Evolutionary conservation across 1,140 invertebrate genomes (phyloP).

Genomic region (Bombus vancouverensis): DNA sequence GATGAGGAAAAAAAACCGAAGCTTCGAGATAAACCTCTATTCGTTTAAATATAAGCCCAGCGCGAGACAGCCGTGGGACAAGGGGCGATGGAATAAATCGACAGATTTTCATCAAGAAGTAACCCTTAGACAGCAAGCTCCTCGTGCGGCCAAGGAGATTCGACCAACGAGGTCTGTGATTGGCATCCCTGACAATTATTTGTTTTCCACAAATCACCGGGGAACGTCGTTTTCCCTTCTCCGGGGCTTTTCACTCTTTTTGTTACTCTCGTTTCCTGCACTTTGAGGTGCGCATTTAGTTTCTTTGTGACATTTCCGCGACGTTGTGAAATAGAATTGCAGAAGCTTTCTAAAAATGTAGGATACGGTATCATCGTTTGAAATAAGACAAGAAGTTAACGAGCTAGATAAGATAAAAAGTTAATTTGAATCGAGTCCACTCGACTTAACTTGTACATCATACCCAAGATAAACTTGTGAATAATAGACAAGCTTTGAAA

Average conservation of each 20-base stretch:
- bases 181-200: constrained; percentile 71
- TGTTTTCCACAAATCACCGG: constrained; percentile 70
- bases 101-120: constrained; percentile 65
- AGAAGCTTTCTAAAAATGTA: no score
- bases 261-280: neutral
- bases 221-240: constrained; percentile 30
- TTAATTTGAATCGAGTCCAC: no score
- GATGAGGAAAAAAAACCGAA: neutral
- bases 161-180: constrained; percentile 65
- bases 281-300: neutral
- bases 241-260: neutral
- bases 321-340: neutral
- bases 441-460: no score
- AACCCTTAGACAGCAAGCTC: constrained; percentile 24
- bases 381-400: no score
- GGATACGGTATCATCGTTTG: no score
- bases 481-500: no score
- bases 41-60: constrained; percentile 50
- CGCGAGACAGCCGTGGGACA: constrained; percentile 28
- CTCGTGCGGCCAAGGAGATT: neutral
- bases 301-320: constrained; percentile 38
- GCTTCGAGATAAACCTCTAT: constrained; percentile 33
- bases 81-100: constrained; percentile 63
- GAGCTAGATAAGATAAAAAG: no score
- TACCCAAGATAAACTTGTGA: no score